Evolutionary conservation across 2,888 invertebrate species (phyloP).

Genomic region (Junonia oenone): DNA sequence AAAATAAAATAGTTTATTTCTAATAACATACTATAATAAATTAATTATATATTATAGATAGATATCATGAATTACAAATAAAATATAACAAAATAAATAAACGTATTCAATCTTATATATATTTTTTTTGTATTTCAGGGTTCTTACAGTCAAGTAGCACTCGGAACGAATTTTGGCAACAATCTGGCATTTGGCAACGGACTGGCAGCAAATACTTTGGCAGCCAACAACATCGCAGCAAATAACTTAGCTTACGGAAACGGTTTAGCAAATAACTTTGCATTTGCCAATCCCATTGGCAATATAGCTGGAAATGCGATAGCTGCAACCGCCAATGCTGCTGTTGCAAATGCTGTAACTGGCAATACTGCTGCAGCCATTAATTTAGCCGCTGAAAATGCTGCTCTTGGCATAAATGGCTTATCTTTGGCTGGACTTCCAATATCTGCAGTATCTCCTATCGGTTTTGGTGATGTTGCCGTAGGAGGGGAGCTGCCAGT

Average conservation of each 20-base stretch:
- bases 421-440: conserved; percentile 30
- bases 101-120: too few species aligned
- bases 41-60: too few species aligned
- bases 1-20: too few species aligned
- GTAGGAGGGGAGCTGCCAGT: conserved; percentile 57
- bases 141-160: conserved; percentile 29
- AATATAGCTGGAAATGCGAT: conserved; percentile 28
- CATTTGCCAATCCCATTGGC: conserved; percentile 3
- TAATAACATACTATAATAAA: too few species aligned
- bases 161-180: conserved; percentile 23
- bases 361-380: conserved; percentile 21
- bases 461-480: conserved; percentile 50
- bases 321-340: conserved; percentile 20
- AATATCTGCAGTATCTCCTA: conserved; percentile 29
- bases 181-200: conserved; percentile 22
- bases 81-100: too few species aligned
- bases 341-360: conserved; percentile 9
- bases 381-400: conserved; percentile 16
- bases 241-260: conserved; percentile 15
- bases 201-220: conserved; percentile 22
- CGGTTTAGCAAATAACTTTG: conserved; percentile 14
- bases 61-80: too few species aligned
- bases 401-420: conserved; percentile 23
- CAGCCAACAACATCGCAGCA: conserved; percentile 16
- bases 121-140: conserved; percentile 34